Percentiles rank a stretch among this genome's conserved stretches.
These are phyloP conservation scores for Epinephelus lanceolatus DNA, from an alignment of 2,113 vertebrate species.

Conservation along the genomic window DNA sequence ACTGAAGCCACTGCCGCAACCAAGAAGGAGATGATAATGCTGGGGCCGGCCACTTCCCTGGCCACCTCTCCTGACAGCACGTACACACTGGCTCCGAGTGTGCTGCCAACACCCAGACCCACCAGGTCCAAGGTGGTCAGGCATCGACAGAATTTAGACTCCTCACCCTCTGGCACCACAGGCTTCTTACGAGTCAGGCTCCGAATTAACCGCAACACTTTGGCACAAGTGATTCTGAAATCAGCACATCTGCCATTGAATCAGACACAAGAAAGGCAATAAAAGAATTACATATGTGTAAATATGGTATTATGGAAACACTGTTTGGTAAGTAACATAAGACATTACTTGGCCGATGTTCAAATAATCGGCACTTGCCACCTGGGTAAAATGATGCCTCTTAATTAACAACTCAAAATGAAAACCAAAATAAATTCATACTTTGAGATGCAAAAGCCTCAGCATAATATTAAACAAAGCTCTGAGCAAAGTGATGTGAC, in stretches of 20 bases:
- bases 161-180: conserved; percentile 38
- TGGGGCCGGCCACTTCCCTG: conserved; percentile 52
- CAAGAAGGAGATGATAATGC: conserved; percentile 61
- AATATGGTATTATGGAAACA: not conserved
- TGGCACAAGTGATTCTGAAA: conserved; percentile 10
- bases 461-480: not conserved
- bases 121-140: conserved; percentile 61
- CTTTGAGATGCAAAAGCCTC: not conserved
- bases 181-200: conserved; percentile 51
- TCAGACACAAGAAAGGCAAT: not conserved
- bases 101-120: conserved; percentile 60
- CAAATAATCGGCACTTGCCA: not conserved
- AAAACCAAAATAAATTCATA: not conserved
- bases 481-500: not conserved
- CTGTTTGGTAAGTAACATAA: not conserved
- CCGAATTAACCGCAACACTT: conserved; percentile 7
- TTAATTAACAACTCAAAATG: not conserved
- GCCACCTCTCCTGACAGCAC: conserved; percentile 57
- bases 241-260: not conserved
- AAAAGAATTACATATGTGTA: not conserved
- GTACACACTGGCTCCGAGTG: conserved; percentile 48
- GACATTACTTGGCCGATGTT: too few relatives aligned
- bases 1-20: conserved; percentile 42
- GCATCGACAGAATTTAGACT: conserved; percentile 47
- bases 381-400: not conserved